These are phyloP conservation scores for Papilio elwesi DNA, from an alignment of 2,888 invertebrate genomes.

Conservation along the genomic window DNA sequence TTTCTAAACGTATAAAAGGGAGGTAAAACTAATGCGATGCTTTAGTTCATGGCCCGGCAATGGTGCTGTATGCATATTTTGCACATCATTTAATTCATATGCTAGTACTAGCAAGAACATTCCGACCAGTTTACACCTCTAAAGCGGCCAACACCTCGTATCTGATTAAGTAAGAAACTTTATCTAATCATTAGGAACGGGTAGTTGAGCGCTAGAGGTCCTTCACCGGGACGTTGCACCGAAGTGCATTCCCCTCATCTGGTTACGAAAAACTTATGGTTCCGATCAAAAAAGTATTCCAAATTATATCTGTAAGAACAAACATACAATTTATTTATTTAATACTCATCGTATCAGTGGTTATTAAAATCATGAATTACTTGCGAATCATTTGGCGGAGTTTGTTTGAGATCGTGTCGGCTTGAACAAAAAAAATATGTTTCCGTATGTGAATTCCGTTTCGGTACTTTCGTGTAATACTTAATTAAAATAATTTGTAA, in stretches of 20 bases:
- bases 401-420: constrained; percentile 42
- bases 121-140: constrained; percentile 37
- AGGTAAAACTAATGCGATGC: neutral
- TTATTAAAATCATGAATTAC: constrained; percentile 40
- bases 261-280: constrained; percentile 32
- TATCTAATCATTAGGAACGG: constrained; percentile 39
- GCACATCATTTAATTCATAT: constrained; percentile 29
- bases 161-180: constrained; percentile 41
- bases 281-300: constrained; percentile 14
- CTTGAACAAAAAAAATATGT: constrained; percentile 40
- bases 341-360: constrained; percentile 33
- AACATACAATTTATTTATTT: constrained; percentile 24
- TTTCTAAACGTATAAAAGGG: neutral
- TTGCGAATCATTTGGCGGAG: constrained; percentile 39
- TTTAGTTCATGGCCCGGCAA: neutral
- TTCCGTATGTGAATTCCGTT: constrained; percentile 15
- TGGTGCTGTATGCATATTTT: neutral
- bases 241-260: constrained; percentile 36
- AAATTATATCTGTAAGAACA: constrained; percentile 7
- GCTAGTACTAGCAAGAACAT: constrained; percentile 26
- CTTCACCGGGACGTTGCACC: constrained; percentile 37
- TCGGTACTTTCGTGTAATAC: neutral
- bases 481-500: neutral
- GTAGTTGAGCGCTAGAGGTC: constrained; percentile 36
- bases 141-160: constrained; percentile 31